Conservation (phyloP, 2,113 vertebrate genomes). For the Globicephala melas region DNA sequence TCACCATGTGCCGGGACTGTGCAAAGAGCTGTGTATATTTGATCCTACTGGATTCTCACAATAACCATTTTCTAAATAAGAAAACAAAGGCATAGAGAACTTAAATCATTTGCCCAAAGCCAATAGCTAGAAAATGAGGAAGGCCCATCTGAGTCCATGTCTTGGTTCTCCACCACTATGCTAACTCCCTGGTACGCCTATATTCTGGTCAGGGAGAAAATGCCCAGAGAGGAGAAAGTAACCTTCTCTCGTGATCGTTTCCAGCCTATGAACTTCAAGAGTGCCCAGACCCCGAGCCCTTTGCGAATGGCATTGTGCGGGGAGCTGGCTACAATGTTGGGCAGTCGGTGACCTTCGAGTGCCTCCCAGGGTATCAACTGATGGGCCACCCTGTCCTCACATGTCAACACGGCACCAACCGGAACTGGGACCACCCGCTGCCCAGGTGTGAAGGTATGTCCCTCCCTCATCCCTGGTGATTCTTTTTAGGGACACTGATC, state of each 20-base stretch:
- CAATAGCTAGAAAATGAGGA: background rate
- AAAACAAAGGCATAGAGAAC: background rate
- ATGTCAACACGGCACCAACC: constrained; percentile 95
- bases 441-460: constrained; percentile 96
- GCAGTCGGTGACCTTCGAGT: constrained; percentile 98
- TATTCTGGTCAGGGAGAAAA: background rate
- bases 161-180: background rate
- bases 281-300: constrained; percentile 96
- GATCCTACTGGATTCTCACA: background rate
- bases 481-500: background rate
- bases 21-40: background rate
- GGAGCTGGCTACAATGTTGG: constrained; percentile 98
- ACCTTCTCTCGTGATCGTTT: background rate
- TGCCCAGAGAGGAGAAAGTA: background rate
- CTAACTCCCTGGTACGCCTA: accelerated
- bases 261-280: constrained; percentile 97
- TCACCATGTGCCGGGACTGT: background rate
- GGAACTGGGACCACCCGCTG: constrained; percentile 96
- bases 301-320: constrained; percentile 92
- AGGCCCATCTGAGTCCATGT: background rate
- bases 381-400: constrained; percentile 94
- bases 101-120: background rate
- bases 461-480: background rate
- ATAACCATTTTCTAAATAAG: background rate
- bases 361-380: constrained; percentile 93